phyloP scores from a whole-genome alignment of 2,113 vertebrate genomes.

The Azemiops feae region DNA sequence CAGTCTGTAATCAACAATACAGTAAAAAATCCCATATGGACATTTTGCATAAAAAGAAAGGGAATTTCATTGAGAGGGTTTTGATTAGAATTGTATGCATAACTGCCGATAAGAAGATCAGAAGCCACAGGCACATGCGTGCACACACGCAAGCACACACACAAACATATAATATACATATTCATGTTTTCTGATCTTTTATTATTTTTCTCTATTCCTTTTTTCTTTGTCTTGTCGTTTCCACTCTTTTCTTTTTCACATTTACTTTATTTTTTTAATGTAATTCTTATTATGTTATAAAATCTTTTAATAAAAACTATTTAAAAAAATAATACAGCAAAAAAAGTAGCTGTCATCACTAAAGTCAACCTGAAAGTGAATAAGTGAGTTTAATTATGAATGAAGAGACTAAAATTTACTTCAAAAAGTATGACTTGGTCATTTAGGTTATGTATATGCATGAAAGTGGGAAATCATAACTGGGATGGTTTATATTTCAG shows the following conservation, averaged over 20 bases:
- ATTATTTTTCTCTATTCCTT: not conserved
- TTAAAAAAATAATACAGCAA: not conserved
- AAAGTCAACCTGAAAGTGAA: not conserved
- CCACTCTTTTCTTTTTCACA: not conserved
- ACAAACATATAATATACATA: not conserved
- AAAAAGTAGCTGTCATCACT: not conserved
- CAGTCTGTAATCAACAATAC: not conserved
- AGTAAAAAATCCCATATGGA: not conserved
- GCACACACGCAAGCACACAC: not conserved
- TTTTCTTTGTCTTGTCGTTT: not conserved
- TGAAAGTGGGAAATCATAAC: not conserved
- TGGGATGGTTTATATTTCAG: not conserved
- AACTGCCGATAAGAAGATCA: not conserved
- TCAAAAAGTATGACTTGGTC: not conserved
- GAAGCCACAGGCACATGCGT: not conserved
- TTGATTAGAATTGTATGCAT: not conserved
- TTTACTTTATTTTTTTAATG: not conserved
- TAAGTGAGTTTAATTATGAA: not conserved
- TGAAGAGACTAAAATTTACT: not conserved
- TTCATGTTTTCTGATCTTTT: not conserved
- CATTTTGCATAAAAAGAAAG: not conserved
- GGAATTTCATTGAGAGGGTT: not conserved
- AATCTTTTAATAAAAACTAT: not conserved
- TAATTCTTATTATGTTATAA: not conserved
- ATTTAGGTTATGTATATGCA: not conserved